Evolutionary conservation across 2,113 vertebrate genomes (phyloP).

Genomic region (Rousettus leschenaultii): DNA sequence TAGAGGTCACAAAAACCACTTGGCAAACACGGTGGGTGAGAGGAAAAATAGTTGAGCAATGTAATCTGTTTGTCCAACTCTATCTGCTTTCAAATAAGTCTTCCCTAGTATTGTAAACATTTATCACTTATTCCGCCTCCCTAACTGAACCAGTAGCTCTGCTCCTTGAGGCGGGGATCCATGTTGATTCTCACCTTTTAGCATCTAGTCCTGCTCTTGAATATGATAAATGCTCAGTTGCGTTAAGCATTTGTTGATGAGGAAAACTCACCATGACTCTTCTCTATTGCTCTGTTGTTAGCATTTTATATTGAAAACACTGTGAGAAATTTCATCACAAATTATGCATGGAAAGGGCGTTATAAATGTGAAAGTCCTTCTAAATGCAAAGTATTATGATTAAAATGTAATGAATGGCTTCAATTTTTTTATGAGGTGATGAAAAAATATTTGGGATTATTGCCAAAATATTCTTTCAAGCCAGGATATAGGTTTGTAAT

Average conservation of each 20-base stretch:
- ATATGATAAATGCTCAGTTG: neutral
- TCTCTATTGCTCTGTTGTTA: neutral
- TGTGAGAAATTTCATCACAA: neutral
- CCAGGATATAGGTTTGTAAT: neutral
- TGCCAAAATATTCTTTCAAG: neutral
- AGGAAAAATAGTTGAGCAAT: neutral
- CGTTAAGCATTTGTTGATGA: neutral
- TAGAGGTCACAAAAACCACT: neutral
- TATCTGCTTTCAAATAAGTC: neutral
- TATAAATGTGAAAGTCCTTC: neutral
- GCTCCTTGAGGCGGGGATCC: neutral
- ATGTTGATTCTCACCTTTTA: neutral
- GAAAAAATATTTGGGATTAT: neutral
- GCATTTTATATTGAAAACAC: neutral
- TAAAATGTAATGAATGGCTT: neutral
- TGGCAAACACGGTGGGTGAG: neutral
- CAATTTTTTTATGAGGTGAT: neutral
- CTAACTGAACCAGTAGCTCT: neutral
- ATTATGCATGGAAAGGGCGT: neutral
- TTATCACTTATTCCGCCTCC: neutral
- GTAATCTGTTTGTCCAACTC: neutral
- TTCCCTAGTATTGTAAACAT: neutral
- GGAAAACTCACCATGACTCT: neutral
- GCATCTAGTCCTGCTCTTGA: neutral
- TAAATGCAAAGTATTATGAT: neutral